Evolutionary conservation across 2,888 invertebrate species (phyloP).

Genomic region (Cyrtodaria siliqua): DNA sequence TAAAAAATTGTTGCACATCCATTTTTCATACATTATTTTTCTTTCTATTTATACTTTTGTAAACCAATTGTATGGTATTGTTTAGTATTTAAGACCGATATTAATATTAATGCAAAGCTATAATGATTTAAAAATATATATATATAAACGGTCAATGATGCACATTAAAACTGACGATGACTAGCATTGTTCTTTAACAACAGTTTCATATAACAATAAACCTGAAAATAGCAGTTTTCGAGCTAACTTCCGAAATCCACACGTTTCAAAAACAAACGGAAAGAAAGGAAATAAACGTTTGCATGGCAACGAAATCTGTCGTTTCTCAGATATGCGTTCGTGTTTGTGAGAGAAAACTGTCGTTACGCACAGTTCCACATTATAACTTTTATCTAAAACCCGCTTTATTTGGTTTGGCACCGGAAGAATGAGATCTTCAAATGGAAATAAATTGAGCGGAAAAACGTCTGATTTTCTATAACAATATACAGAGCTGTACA

Average conservation of each 20-base stretch:
- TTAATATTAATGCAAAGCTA: too few relatives aligned
- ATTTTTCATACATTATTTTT: too few relatives aligned
- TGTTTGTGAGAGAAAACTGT: conserved; percentile 41
- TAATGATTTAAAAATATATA: too few relatives aligned
- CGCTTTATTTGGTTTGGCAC: conserved; percentile 45
- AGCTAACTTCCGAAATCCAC: not conserved
- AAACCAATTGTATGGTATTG: too few relatives aligned
- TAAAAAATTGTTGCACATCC: too few relatives aligned
- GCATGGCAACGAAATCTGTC: conserved; percentile 45
- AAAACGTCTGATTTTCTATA: conserved; percentile 56
- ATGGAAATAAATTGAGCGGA: conserved; percentile 44
- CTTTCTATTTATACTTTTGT: too few relatives aligned
- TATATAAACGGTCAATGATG: too few relatives aligned
- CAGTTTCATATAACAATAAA: too few relatives aligned
- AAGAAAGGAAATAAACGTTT: conserved; percentile 37
- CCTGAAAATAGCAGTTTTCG: not conserved
- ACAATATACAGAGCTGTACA: conserved; percentile 46
- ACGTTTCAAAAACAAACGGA: conserved; percentile 51
- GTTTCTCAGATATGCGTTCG: conserved; percentile 3
- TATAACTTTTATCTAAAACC: conserved; percentile 56
- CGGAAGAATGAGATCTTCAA: conserved; percentile 40
- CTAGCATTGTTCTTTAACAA: too few relatives aligned
- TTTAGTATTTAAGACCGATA: too few relatives aligned
- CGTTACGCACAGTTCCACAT: conserved; percentile 53
- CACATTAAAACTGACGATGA: too few relatives aligned